These are phyloP conservation scores for Clepsis dumicolana DNA, from an alignment of 2,888 invertebrate species.

Conservation along the genomic window DNA sequence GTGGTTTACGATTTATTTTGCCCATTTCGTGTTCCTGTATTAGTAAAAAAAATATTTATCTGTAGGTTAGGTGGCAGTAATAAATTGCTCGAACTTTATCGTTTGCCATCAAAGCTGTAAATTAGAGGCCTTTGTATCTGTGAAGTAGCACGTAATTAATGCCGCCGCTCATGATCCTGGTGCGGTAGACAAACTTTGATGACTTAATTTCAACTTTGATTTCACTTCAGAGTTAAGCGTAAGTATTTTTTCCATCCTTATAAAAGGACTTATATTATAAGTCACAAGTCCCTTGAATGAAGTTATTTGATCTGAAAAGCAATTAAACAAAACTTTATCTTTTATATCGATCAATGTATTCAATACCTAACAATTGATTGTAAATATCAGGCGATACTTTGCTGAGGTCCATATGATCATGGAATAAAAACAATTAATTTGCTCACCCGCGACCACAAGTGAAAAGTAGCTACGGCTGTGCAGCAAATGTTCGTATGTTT, in stretches of 20 bases:
- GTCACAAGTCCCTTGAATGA: not conserved
- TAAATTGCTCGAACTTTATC: slow-evolving; percentile 19
- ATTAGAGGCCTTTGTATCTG: slow-evolving; percentile 29
- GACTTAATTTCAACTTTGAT: slow-evolving; percentile 68
- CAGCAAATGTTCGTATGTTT: too few relatives aligned
- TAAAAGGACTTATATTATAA: slow-evolving; percentile 3
- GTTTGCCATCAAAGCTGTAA: slow-evolving; percentile 30
- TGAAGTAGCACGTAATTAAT: slow-evolving; percentile 25
- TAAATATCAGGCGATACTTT: too few relatives aligned
- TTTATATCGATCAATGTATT: not conserved
- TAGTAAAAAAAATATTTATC: not conserved
- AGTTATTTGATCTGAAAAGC: not conserved
- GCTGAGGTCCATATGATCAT: too few relatives aligned
- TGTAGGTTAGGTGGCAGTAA: slow-evolving; percentile 6
- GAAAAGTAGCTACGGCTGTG: too few relatives aligned
- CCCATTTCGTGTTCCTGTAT: not conserved
- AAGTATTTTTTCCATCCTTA: slow-evolving; percentile 9
- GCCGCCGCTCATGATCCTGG: slow-evolving; percentile 45
- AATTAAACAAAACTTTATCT: not conserved
- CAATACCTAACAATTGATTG: too few relatives aligned
- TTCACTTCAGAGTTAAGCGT: slow-evolving; percentile 51
- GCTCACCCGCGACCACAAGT: too few relatives aligned
- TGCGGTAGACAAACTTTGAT: slow-evolving; percentile 68
- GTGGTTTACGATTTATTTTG: slow-evolving; percentile 11
- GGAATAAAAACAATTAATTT: too few relatives aligned